phyloP scores from a whole-genome alignment of 2,888 invertebrate genomes.

The Syritta pipiens region DNA sequence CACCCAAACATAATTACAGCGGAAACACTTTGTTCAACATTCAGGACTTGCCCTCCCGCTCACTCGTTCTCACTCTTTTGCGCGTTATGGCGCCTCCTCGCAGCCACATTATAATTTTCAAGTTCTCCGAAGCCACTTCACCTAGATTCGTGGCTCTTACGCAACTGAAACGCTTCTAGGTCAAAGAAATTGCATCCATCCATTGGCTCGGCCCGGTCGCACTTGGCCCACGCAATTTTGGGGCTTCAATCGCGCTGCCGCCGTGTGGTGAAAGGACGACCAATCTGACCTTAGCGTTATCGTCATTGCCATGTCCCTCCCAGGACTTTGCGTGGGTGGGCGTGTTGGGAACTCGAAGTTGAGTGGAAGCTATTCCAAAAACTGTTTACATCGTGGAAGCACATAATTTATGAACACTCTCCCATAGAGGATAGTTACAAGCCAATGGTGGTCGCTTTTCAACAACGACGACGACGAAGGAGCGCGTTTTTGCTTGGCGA shows the following conservation, averaged over 20 bases:
- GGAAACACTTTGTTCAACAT: constrained; percentile 56
- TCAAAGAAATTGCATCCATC: constrained; percentile 40
- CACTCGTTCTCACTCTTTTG: neutral
- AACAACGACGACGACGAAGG: no score
- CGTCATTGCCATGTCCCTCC: no score
- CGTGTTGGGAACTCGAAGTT: no score
- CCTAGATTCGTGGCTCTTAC: constrained; percentile 43
- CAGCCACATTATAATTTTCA: constrained; percentile 23
- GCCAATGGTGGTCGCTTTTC: no score
- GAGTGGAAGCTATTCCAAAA: constrained; percentile 10
- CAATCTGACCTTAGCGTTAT: no score
- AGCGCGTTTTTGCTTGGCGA: constrained; percentile 44
- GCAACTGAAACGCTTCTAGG: constrained; percentile 45
- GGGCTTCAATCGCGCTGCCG: neutral
- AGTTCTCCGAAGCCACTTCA: constrained; percentile 40
- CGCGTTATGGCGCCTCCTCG: neutral
- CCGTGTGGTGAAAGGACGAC: neutral
- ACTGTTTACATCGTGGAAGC: constrained; percentile 40
- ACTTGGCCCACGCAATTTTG: constrained; percentile 9
- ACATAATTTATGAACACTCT: constrained; percentile 58
- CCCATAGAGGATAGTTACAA: constrained; percentile 31
- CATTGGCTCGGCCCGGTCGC: neutral
- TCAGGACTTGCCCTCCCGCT: neutral
- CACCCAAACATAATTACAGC: constrained; percentile 54
- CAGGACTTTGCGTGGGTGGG: no score